These are phyloP conservation scores for Lamproptera curius DNA, from an alignment of 2,888 invertebrate genomes.

Conservation along the genomic window DNA sequence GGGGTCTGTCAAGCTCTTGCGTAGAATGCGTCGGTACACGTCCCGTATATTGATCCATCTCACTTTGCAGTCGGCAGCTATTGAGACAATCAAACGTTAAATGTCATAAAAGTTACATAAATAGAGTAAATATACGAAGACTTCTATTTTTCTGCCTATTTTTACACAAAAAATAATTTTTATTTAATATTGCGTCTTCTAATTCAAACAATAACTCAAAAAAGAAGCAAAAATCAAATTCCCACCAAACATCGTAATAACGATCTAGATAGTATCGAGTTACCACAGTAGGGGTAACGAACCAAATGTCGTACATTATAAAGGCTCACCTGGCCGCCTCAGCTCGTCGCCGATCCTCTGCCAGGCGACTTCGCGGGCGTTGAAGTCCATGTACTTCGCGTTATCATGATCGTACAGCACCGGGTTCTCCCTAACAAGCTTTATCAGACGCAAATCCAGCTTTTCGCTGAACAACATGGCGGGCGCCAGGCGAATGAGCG, in stretches of 20 bases:
- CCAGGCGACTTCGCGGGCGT: conserved; percentile 65
- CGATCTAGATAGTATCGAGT: background rate
- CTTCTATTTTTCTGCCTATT: too few relatives aligned
- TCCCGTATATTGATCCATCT: conserved; percentile 71
- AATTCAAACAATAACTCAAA: too few relatives aligned
- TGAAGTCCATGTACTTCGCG: conserved; percentile 63
- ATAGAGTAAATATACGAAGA: too few relatives aligned
- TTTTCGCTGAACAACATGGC: conserved; percentile 46
- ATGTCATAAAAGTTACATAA: too few relatives aligned
- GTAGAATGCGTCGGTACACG: conserved; percentile 57
- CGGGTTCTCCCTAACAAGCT: conserved; percentile 50
- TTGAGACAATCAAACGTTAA: too few relatives aligned
- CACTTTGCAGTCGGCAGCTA: conserved; percentile 65
- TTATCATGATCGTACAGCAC: conserved; percentile 59
- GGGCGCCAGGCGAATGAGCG: conserved; percentile 16
- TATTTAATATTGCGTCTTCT: too few relatives aligned
- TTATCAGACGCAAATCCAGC: conserved; percentile 52
- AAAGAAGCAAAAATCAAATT: too few relatives aligned
- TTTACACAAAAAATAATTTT: too few relatives aligned
- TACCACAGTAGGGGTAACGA: conserved; percentile 4
- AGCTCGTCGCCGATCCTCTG: conserved; percentile 67
- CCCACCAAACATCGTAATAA: too few relatives aligned
- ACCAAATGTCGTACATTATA: conserved; percentile 35
- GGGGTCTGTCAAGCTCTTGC: conserved; percentile 38
- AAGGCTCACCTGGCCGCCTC: conserved; percentile 56